phyloP scores from a whole-genome alignment of 1,140 invertebrate species.

The Marisa cornuarietis region DNA sequence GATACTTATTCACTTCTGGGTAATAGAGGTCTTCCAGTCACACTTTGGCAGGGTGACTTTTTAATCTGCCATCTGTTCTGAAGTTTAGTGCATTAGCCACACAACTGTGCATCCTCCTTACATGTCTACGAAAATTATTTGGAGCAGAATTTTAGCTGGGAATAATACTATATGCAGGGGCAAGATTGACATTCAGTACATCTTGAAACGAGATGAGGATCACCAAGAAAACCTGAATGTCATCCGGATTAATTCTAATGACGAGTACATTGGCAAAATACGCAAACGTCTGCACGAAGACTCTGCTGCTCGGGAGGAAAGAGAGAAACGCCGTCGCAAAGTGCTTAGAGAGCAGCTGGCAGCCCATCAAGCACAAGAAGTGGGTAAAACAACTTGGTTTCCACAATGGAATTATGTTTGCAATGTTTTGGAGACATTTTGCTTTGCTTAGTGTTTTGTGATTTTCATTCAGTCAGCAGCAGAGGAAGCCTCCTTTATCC shows the following conservation, averaged over 20 bases:
- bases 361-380: constrained; percentile 63
- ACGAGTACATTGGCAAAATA: constrained; percentile 65
- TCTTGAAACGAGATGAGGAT: constrained; percentile 47
- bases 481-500: too few species aligned
- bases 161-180: constrained; percentile 34
- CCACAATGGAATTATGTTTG: too few species aligned
- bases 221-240: constrained; percentile 44
- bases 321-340: constrained; percentile 65
- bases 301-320: constrained; percentile 58
- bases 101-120: too few species aligned
- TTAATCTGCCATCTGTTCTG: too few species aligned
- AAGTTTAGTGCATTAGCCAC: too few species aligned
- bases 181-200: constrained; percentile 49
- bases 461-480: too few species aligned
- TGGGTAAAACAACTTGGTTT: constrained; percentile 23
- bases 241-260: constrained; percentile 59
- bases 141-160: neutral
- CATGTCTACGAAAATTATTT: neutral
- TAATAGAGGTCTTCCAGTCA: too few species aligned
- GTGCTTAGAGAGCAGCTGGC: constrained; percentile 65
- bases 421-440: too few species aligned
- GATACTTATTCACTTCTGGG: too few species aligned
- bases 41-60: too few species aligned
- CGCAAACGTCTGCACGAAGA: constrained; percentile 63
- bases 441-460: too few species aligned